Evolutionary conservation across 2,888 invertebrate species (phyloP), one percentile per base, ranked within the genome.

Genomic region (Apoda limacodes): DNA sequence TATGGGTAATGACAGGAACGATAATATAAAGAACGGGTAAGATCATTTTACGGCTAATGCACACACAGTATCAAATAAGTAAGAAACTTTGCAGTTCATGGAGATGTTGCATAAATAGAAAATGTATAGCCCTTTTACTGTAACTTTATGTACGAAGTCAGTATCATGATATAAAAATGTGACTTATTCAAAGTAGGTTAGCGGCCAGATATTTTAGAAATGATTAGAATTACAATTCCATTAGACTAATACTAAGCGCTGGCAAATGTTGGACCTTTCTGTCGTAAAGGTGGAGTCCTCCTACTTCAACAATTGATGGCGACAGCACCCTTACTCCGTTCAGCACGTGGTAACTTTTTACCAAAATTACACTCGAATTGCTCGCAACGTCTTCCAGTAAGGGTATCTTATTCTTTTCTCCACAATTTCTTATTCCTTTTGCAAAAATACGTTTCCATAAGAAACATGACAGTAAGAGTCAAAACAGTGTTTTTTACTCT

Each of bases 281-380:
- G 17, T 60, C 52, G 35, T 59, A 54, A 11, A 83, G 54, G 55
- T 83, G 81, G 31, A 83, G 58, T 13, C 84, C 84, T 15, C 81
- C 83, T 3, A 84, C 67, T 57, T 83, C 83, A 2, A 83, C 59
- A 7, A 80, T 54, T 9, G 61, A 61, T 1, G 83, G 82, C 19
- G 71, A 66, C 22, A 67, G 35, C 1, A 74, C 71, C 38, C 63
- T 53, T 7, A 75, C 64, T 9, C 66, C 60, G 30, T 71, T 76
- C 30, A 78, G 43, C 22, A 60, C 59, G 40, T 66, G 57, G 48
- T 82, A 74, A 2, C 70, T 69, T 40, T 84, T 83, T 9, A 76
- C 54, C 5, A 84, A 46, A 20, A 83, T 38, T 11, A 81, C 53
- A 46, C 76, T 82, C 1, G 67, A 55, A 36, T 82, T 78, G 24